These are phyloP conservation scores for Dicrurus megarhynchus DNA, from an alignment of 2,113 vertebrate genomes.

Conservation along the genomic window DNA sequence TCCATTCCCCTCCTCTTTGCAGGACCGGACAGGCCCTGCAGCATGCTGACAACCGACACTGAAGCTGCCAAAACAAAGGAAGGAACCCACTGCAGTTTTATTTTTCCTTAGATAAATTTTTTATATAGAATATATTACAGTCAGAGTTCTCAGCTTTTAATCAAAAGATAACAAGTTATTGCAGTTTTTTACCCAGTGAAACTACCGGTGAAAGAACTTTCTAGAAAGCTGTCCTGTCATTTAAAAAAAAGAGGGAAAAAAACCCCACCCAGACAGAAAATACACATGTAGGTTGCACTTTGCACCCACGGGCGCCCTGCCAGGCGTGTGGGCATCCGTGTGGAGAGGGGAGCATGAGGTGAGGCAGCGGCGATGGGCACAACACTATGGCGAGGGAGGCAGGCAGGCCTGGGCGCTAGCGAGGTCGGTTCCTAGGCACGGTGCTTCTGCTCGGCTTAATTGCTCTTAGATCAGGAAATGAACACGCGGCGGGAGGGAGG, in stretches of 20 bases:
- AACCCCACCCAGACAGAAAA: constrained; percentile 33
- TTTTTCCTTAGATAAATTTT: constrained; percentile 72
- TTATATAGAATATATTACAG: constrained; percentile 70
- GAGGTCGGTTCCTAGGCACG: not conserved
- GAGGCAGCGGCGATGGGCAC: not conserved
- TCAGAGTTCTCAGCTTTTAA: constrained; percentile 69
- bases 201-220: constrained; percentile 56
- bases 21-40: rapidly evolving
- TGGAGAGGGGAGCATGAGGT: not conserved
- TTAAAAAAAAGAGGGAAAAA: constrained; percentile 31
- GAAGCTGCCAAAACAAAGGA: constrained; percentile 3
- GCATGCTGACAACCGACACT: rapidly evolving
- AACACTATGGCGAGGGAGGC: not conserved
- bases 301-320: not conserved
- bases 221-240: constrained; percentile 70
- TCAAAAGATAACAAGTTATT: constrained; percentile 74
- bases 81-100: constrained; percentile 69
- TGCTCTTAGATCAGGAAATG: not conserved
- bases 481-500: not conserved
- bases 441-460: constrained; percentile 4
- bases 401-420: constrained; percentile 8
- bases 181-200: constrained; percentile 66
- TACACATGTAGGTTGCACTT: not conserved
- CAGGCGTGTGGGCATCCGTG: not conserved
- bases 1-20: rapidly evolving